A percentile compares a stretch with the other conserved stretches of the same genome.
phyloP scores from a whole-genome alignment of 2,113 vertebrate genomes.

The Bucco capensis region DNA sequence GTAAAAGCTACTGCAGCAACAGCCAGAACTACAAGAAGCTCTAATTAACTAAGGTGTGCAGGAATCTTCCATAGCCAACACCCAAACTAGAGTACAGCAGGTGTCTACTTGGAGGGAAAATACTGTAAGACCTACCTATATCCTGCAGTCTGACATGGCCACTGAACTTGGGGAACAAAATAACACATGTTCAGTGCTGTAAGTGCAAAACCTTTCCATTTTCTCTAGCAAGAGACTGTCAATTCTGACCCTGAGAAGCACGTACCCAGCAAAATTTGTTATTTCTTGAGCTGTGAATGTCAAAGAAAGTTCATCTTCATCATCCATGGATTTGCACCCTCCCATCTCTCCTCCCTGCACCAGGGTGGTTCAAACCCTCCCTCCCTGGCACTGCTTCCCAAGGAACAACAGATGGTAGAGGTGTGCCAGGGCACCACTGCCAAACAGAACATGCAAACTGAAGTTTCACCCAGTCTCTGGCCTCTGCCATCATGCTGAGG shows the following conservation, averaged over 20 bases:
- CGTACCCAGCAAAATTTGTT: neutral
- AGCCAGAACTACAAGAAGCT: neutral
- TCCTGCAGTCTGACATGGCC: neutral
- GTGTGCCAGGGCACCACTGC: neutral
- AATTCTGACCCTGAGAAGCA: neutral
- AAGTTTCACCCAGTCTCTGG: rapidly evolving
- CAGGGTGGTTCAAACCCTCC: neutral
- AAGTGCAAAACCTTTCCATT: neutral
- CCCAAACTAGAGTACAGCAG: neutral
- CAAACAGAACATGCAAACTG: rapidly evolving
- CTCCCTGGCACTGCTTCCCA: neutral
- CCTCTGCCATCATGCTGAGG: rapidly evolving
- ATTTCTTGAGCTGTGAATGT: rapidly evolving
- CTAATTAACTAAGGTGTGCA: rapidly evolving
- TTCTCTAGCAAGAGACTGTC: rapidly evolving
- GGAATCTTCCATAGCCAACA: rapidly evolving
- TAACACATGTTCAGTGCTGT: rapidly evolving
- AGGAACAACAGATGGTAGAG: neutral
- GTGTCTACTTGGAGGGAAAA: neutral
- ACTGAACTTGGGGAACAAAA: neutral
- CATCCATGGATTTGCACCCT: neutral
- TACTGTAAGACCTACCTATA: neutral
- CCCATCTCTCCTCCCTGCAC: neutral
- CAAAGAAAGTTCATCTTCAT: neutral
- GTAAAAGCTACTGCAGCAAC: rapidly evolving